Base-by-base conservation (phyloP, 2,888 invertebrate genomes). In the Cheilosia vulpina region DNA sequence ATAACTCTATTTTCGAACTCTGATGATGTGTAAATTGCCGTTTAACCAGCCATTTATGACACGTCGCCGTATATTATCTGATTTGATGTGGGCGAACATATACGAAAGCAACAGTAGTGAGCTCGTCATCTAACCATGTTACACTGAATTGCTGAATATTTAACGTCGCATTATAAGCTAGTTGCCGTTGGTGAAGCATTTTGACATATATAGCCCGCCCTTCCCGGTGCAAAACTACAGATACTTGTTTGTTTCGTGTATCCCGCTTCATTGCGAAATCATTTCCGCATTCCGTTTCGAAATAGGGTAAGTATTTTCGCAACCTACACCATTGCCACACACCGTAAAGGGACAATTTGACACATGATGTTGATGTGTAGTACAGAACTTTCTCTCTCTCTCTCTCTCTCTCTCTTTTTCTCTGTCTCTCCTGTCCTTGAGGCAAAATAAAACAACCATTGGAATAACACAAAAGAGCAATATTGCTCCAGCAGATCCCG, bases 341-440 rank as follows among this genome's bases (percentile, higher is more conserved):
- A 50, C 50, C 27, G 45, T 66, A 62, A 68, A 65, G 73, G 55
- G 21, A 58, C 83, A 75, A 79, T 79, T 79, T 79, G 58, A 53
- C 79, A 57, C 79, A 73, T 79, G 63, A 4, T 84, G 79, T 58
- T 27, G 27, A 27, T 27, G 6, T 6, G 45, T 57, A 57, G 6
- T n/a, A 34, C 2, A 31, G n/a, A 34, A 2, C 9, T 17, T 45
- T 41, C 52, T 81, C 13, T 50, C 4, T 27, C 2, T n/a, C n/a
- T 43, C 38, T 55, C 41, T 24, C 24, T 2, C 31, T 31, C 31
- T 31, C 31, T 9, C 7, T 31, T 9, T 7, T 2, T 2, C 31
- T 41, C 58, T 81, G 11, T 50, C 3, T 27, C 15, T 43, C 31
- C 50, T 34, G 27, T 55, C 21, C 27, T 50, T 57, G 11, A 52